Evolutionary conservation across 2,113 vertebrate genomes (phyloP), one percentile per base, ranked within the genome.

Genomic region (Oryzias woworae): DNA sequence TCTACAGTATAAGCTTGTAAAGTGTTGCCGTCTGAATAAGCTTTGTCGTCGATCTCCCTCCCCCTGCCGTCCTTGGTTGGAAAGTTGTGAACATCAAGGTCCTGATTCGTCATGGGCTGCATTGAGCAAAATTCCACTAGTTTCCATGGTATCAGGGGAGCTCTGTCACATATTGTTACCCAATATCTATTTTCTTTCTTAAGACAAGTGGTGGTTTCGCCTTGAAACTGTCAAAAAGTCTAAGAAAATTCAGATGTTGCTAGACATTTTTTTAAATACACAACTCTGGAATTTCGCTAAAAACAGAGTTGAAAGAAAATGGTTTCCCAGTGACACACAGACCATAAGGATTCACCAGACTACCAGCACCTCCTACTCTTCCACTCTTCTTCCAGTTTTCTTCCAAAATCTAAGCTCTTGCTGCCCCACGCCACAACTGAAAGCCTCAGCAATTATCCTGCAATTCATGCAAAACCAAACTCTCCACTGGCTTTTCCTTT

Each of bases 101-200:
- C 80, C 74, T 63, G 85, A 90, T 91, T 91, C 12, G 76, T 86
- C 86, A 89, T 53, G 78, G 78, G 67, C 62, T 79, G 75, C 70
- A 75, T 71, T 77, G 73, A 85, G 81, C 53, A 52, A 54, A 80
- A 89, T 90, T 90, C 82, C 75, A 58, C 54, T 67, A 53, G 87
- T 91, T 91, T 86, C 86, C 81, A 87, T 90, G 85, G 88, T 80
- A 78, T 89, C 84, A 58, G 69, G 58, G 69, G 57, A 84, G 62
- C 6, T 57, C 78, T 83, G 77, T 88, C 85, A 81, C 60, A 86
- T 73, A 70, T 36, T 74, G 67, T 86, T 62, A 80, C 49, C 4
- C 58, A 45, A 62, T 43, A 23, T 67, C 71, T 77, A 26, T 73
- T 71, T 60, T 47, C 64, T 67, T 36, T 62, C 59, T 75, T 70